These are phyloP conservation scores for Pangasianodon gigas DNA, from an alignment of 2,113 vertebrate species.

Conservation along the genomic window DNA sequence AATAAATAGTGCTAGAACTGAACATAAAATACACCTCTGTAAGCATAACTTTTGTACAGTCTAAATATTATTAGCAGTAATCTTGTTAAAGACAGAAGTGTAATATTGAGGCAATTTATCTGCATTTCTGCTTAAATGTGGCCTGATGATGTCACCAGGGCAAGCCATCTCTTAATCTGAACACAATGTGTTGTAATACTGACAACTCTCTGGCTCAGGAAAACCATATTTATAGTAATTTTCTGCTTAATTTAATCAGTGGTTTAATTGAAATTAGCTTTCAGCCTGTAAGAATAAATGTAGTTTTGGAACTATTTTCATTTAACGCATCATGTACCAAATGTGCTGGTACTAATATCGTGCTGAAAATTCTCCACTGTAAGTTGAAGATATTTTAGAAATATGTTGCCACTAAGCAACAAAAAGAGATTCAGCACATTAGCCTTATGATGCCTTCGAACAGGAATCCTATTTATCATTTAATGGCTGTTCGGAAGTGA, in stretches of 20 bases:
- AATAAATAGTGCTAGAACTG: not conserved
- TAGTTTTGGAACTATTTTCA: conserved; percentile 70
- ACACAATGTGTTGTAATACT: conserved; percentile 53
- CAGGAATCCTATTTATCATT: conserved; percentile 40
- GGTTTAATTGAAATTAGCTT: conserved; percentile 72
- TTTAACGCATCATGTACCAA: conserved; percentile 78
- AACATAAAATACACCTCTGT: not conserved
- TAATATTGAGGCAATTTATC: not conserved
- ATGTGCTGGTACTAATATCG: conserved; percentile 66
- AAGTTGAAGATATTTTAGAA: conserved; percentile 66
- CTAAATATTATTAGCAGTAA: conserved; percentile 1
- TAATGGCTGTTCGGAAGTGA: conserved; percentile 5
- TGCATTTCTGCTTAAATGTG: not conserved
- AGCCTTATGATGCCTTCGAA: conserved; percentile 49
- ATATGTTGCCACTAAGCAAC: conserved; percentile 60
- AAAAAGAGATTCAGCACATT: conserved; percentile 51
- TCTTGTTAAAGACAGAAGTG: conserved; percentile 2
- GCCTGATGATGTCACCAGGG: conserved; percentile 12
- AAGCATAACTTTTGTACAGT: not conserved
- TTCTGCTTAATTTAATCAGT: conserved; percentile 73
- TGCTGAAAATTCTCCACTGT: conserved; percentile 63
- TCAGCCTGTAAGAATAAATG: conserved; percentile 59
- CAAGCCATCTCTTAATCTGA: conserved; percentile 39
- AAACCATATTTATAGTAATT: conserved; percentile 72
- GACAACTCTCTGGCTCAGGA: conserved; percentile 62